Percentiles rank a stretch among this genome's conserved stretches.
These are phyloP conservation scores for Antechinus stuartii DNA, from an alignment of 2,113 vertebrate species.

Conservation along the genomic window DNA sequence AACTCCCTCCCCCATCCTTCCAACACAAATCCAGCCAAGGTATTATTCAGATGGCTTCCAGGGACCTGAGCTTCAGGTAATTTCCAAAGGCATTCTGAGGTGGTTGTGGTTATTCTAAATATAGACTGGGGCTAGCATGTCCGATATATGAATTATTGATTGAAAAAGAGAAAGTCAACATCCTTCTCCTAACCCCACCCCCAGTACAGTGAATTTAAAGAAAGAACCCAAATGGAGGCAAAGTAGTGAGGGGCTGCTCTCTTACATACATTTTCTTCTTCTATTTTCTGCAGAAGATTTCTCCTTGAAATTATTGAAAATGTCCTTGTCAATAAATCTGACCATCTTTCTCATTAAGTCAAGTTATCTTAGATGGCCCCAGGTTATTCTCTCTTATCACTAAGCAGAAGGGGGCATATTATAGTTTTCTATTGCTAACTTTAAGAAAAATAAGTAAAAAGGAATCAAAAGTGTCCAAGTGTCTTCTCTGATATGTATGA, in stretches of 20 bases:
- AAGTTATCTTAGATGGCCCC: background rate
- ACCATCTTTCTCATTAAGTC: background rate
- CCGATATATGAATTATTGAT: constrained; percentile 29
- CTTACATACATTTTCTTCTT: background rate
- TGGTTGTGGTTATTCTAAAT: constrained; percentile 37
- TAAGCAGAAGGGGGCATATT: background rate
- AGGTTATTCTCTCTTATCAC: constrained; percentile 9
- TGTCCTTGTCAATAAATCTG: background rate
- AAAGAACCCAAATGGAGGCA: background rate
- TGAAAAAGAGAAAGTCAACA: constrained; percentile 12
- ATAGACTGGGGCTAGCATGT: constrained; percentile 21
- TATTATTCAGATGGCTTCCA: constrained; percentile 32
- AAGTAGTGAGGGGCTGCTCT: background rate
- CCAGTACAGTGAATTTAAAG: constrained; percentile 29
- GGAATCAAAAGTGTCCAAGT: background rate
- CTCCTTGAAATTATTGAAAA: constrained; percentile 30
- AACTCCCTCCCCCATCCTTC: background rate
- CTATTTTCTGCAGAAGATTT: background rate
- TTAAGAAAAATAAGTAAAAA: background rate
- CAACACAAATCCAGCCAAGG: constrained; percentile 11
- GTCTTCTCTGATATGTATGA: background rate
- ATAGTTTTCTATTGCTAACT: background rate
- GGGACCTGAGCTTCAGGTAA: constrained; percentile 7
- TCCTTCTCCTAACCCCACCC: background rate
- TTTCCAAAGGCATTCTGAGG: constrained; percentile 34